phyloP scores from a whole-genome alignment of 1,140 invertebrate species.

The Schlechtendalia chinensis region DNA sequence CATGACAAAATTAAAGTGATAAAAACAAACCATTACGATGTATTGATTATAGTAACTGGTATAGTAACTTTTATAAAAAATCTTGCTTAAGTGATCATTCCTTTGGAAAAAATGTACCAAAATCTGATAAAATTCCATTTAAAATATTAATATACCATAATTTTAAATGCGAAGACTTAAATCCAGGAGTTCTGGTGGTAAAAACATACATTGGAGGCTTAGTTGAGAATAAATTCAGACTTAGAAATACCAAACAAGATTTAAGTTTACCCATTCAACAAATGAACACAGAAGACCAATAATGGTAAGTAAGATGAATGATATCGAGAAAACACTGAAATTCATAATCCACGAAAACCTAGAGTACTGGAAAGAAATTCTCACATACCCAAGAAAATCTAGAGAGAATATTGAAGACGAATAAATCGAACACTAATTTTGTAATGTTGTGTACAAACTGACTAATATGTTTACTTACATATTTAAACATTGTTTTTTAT shows the following conservation, averaged over 20 bases:
- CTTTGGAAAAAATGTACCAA: too few relatives aligned
- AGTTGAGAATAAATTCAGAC: conserved; percentile 9
- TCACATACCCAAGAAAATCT: too few relatives aligned
- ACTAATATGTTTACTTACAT: too few relatives aligned
- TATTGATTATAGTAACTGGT: not conserved
- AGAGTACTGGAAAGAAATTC: too few relatives aligned
- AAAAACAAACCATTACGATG: not conserved
- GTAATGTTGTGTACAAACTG: too few relatives aligned
- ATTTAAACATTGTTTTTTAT: too few relatives aligned
- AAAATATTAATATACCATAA: conserved; percentile 2
- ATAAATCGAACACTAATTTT: too few relatives aligned
- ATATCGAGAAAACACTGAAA: too few relatives aligned
- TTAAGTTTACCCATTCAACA: conserved; percentile 1
- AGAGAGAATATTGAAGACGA: too few relatives aligned
- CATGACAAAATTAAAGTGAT: not conserved
- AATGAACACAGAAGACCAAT: not conserved
- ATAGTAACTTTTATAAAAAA: too few relatives aligned
- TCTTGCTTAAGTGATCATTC: too few relatives aligned
- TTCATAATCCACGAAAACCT: too few relatives aligned
- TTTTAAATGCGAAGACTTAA: not conserved
- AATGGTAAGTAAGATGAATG: not conserved
- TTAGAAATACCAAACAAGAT: conserved; percentile 3
- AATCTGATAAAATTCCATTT: not conserved
- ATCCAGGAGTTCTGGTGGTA: not conserved
- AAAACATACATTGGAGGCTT: not conserved